These are phyloP conservation scores for Ageneiosus marmoratus DNA, from an alignment of 2,113 vertebrate genomes.

Conservation along the genomic window DNA sequence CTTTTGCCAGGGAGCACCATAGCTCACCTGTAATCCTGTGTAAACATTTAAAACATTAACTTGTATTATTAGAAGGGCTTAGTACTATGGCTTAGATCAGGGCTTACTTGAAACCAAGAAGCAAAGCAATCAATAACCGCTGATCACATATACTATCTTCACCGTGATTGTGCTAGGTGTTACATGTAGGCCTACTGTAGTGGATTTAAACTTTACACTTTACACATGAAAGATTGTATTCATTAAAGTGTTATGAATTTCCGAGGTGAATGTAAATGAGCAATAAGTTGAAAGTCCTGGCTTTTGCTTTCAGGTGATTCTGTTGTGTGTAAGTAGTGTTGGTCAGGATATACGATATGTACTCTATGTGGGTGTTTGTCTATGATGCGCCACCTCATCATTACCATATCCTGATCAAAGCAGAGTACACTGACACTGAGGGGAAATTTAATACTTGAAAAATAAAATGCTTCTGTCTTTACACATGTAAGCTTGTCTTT, in stretches of 20 bases:
- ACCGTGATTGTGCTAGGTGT: constrained; percentile 50
- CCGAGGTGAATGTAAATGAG: constrained; percentile 27
- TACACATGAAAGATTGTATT: constrained; percentile 36
- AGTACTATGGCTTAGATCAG: constrained; percentile 61
- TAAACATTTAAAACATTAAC: constrained; percentile 31
- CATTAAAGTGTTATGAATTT: constrained; percentile 22
- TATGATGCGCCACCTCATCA: not conserved
- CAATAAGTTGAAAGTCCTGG: not conserved
- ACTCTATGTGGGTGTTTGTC: not conserved
- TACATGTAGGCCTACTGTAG: constrained; percentile 39
- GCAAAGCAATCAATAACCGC: constrained; percentile 28
- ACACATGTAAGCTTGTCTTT: constrained; percentile 51
- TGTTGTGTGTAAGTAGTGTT: not conserved
- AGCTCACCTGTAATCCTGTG: constrained; percentile 53
- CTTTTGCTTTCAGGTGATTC: constrained; percentile 15
- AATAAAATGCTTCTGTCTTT: constrained; percentile 38
- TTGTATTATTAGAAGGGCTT: constrained; percentile 65
- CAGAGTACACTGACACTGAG: constrained; percentile 34
- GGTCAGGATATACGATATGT: constrained; percentile 15
- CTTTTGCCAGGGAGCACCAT: constrained; percentile 27
- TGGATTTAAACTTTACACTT: constrained; percentile 49
- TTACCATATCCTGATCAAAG: constrained; percentile 14
- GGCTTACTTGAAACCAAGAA: constrained; percentile 48
- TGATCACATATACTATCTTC: constrained; percentile 43
- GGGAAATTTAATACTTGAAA: constrained; percentile 61